A percentile compares a stretch with the other conserved stretches of the same genome.
Evolutionary conservation across 2,888 invertebrate species (phyloP).

Genomic region (Cantharis rustica): DNA sequence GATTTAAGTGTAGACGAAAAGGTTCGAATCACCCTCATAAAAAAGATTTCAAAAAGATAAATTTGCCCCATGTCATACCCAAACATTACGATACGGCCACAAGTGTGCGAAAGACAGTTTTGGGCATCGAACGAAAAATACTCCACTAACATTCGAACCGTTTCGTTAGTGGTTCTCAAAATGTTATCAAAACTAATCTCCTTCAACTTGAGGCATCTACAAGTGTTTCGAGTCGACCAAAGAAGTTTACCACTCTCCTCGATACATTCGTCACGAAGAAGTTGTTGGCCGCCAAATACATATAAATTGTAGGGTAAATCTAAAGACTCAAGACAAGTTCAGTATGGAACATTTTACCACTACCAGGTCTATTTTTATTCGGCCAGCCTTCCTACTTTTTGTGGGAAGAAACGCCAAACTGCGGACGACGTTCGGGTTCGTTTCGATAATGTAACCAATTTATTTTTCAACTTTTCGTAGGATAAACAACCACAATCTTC

Average conservation of each 20-base stretch:
- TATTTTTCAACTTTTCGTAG: not conserved
- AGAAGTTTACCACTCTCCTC: slow-evolving; percentile 26
- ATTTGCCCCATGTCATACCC: slow-evolving; percentile 51
- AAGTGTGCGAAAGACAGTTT: slow-evolving; percentile 46
- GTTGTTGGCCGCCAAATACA: slow-evolving; percentile 41
- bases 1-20: not conserved
- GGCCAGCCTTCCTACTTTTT: not conserved
- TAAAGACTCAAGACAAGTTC: slow-evolving; percentile 43
- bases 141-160: slow-evolving; percentile 3
- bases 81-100: slow-evolving; percentile 48
- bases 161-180: slow-evolving; percentile 8
- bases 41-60: slow-evolving; percentile 50
- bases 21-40: slow-evolving; percentile 43
- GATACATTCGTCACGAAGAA: slow-evolving; percentile 41
- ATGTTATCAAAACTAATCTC: slow-evolving; percentile 48
- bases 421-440: not conserved
- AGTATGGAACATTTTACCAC: slow-evolving; percentile 31
- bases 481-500: not conserved
- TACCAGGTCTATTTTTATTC: not conserved
- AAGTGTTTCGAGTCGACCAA: slow-evolving; percentile 52
- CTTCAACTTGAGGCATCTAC: slow-evolving; percentile 51
- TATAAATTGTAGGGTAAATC: slow-evolving; percentile 53
- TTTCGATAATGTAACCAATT: not conserved
- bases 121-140: slow-evolving; percentile 23
- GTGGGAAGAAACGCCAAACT: not conserved